Evolutionary conservation across 2,113 vertebrate species (phyloP).

Genomic region (Ammodramus savannarum): DNA sequence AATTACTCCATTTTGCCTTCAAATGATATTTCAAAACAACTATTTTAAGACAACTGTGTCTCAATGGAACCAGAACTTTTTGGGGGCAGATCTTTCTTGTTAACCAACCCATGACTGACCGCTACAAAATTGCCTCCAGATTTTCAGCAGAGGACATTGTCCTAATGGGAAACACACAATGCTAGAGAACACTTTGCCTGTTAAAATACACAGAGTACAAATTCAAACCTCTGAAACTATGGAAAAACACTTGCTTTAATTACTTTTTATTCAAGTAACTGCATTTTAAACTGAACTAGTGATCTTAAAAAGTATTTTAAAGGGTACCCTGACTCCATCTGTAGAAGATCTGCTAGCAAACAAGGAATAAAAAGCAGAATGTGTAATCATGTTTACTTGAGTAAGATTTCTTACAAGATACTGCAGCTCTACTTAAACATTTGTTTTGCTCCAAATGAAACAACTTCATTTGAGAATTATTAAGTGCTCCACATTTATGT

Average conservation of each 20-base stretch:
- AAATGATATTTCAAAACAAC: conserved; percentile 42
- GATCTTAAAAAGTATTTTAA: background rate
- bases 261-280: background rate
- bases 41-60: conserved; percentile 18
- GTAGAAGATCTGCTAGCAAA: background rate
- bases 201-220: background rate
- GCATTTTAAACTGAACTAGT: background rate
- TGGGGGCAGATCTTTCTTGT: background rate
- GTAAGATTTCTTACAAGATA: background rate
- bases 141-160: conserved; percentile 32
- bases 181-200: background rate
- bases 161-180: conserved; percentile 51
- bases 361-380: background rate
- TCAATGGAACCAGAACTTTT: conserved; percentile 37
- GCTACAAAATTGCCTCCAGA: conserved; percentile 57
- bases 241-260: background rate
- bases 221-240: background rate
- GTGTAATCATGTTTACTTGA: background rate
- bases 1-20: conserved; percentile 29
- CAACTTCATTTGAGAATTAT: background rate
- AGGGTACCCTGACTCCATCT: background rate
- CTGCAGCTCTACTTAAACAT: background rate
- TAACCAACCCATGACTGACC: conserved; percentile 43
- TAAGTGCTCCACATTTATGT: background rate
- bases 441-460: background rate